phyloP scores from a whole-genome alignment of 2,797 vertebrate species.

The Hephaestus fuliginosus region DNA sequence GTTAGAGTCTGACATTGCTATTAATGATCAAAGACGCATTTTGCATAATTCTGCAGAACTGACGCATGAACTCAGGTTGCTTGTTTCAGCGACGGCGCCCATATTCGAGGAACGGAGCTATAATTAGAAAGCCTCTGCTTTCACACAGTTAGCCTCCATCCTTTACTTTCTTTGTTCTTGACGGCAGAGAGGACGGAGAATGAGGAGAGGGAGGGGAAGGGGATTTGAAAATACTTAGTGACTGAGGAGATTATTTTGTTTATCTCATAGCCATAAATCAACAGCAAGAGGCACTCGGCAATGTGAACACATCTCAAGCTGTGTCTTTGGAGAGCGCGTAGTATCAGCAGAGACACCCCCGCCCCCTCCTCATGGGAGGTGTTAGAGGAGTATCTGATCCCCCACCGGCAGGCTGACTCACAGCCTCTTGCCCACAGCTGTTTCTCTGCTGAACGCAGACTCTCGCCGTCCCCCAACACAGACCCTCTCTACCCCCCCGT shows the following conservation, averaged over 20 bases:
- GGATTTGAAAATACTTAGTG: slow-evolving; percentile 55
- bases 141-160: slow-evolving; percentile 54
- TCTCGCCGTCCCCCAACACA: neutral
- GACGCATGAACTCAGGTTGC: slow-evolving; percentile 60
- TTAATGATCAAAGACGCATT: slow-evolving; percentile 68
- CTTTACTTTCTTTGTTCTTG: slow-evolving; percentile 71
- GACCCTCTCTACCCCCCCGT: slow-evolving; percentile 13
- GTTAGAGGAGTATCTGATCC: slow-evolving; percentile 45
- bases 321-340: slow-evolving; percentile 18
- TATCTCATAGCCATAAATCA: slow-evolving; percentile 48
- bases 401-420: slow-evolving; percentile 37
- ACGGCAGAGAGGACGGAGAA: slow-evolving; percentile 41
- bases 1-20: slow-evolving; percentile 42
- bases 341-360: slow-evolving; percentile 19
- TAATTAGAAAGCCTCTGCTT: slow-evolving; percentile 69
- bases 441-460: slow-evolving; percentile 41
- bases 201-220: slow-evolving; percentile 21
- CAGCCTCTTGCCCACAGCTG: slow-evolving; percentile 62
- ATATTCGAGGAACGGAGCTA: slow-evolving; percentile 53
- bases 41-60: slow-evolving; percentile 70
- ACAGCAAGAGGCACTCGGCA: slow-evolving; percentile 21
- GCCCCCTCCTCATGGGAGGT: slow-evolving; percentile 23
- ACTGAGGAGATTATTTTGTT: slow-evolving; percentile 70
- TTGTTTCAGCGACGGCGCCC: slow-evolving; percentile 37
- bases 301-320: slow-evolving; percentile 22